Evolutionary conservation across 2,888 invertebrate genomes (phyloP).

Genomic region (Tiphia femorata): DNA sequence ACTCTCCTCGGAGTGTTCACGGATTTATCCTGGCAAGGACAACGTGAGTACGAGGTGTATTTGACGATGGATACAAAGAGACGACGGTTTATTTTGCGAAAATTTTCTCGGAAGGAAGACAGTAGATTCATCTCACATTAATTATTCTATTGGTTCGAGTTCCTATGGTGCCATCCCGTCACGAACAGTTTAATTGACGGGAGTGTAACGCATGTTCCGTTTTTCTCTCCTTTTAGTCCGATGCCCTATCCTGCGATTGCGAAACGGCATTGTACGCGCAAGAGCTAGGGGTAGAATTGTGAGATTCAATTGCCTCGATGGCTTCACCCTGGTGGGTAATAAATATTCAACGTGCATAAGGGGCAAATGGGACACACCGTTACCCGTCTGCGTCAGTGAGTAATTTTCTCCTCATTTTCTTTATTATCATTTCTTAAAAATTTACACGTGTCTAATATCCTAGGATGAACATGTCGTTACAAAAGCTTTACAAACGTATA

Average conservation of each 20-base stretch:
- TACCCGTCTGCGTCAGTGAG: conserved; percentile 84
- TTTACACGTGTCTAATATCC: not conserved
- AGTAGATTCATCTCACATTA: no score
- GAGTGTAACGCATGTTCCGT: not conserved
- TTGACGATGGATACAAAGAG: not conserved
- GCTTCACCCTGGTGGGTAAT: conserved; percentile 78
- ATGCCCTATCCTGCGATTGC: conserved; percentile 67
- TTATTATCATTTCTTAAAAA: not conserved
- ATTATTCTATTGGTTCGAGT: no score
- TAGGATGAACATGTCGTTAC: not conserved
- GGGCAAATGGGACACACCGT: conserved; percentile 79
- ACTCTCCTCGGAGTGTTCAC: conserved; percentile 5
- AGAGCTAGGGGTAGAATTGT: conserved; percentile 72
- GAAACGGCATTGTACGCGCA: conserved; percentile 70
- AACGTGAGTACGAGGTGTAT: not conserved
- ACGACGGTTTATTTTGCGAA: no score
- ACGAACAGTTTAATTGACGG: not conserved
- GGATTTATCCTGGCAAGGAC: not conserved
- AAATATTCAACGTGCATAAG: conserved; percentile 78
- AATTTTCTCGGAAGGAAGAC: no score
- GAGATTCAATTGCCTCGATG: conserved; percentile 74
- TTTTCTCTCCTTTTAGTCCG: conserved; percentile 32
- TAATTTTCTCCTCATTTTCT: conserved; percentile 48
- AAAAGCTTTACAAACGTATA: not conserved
- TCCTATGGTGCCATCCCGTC: not conserved